Percentiles rank a stretch among this genome's conserved stretches.
Evolutionary conservation across 2,797 vertebrate genomes (phyloP).

Genomic region (Trichosurus vulpecula): DNA sequence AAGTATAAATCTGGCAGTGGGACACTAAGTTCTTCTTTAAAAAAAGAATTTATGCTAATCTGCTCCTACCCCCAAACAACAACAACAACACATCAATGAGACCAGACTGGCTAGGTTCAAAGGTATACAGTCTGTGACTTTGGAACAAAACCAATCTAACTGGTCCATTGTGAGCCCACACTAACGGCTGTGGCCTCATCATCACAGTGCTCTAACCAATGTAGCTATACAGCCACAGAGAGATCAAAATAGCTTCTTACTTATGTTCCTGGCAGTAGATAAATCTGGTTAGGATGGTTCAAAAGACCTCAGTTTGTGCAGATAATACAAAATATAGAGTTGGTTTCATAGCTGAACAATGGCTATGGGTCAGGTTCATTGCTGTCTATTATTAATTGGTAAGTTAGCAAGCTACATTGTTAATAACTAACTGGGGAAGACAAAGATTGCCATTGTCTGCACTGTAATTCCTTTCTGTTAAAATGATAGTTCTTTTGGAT

Average conservation of each 20-base stretch:
- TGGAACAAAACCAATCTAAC: not conserved
- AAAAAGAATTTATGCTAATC: not conserved
- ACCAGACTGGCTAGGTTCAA: not conserved
- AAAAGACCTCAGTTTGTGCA: constrained; percentile 44
- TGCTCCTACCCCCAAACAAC: not conserved
- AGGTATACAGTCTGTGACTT: not conserved
- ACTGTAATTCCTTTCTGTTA: not conserved
- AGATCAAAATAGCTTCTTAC: constrained; percentile 38
- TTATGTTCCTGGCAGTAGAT: constrained; percentile 46
- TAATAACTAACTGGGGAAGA: not conserved
- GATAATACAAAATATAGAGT: not conserved
- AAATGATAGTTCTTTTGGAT: not conserved
- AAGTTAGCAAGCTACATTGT: not conserved
- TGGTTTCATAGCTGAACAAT: not conserved
- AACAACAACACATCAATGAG: not conserved
- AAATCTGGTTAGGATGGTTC: not conserved
- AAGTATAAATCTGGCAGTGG: not conserved
- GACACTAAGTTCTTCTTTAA: not conserved
- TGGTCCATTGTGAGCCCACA: not conserved
- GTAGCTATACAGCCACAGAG: not conserved
- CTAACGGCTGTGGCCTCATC: not conserved
- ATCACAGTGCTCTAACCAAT: not conserved
- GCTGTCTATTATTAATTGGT: not conserved
- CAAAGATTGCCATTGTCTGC: not conserved
- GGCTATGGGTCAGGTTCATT: not conserved